phyloP scores from a whole-genome alignment of 2,113 vertebrate genomes.

The Suncus etruscus region DNA sequence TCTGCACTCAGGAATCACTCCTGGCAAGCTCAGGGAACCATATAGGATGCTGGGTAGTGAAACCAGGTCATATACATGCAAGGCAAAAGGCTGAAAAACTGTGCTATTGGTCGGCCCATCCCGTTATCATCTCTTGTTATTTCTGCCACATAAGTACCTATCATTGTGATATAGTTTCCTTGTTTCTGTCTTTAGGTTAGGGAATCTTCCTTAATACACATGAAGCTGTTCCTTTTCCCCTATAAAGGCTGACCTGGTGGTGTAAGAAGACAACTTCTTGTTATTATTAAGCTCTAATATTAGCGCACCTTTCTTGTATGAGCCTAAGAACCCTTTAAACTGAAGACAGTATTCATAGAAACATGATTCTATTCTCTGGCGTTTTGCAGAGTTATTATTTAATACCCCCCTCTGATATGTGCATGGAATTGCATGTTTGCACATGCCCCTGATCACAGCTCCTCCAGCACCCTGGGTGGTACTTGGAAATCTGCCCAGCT shows the following conservation, averaged over 20 bases:
- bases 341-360: background rate
- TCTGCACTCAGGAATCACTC: too few species aligned
- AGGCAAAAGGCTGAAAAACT: too few species aligned
- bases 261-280: background rate
- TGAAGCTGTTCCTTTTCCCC: background rate
- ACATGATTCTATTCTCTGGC: conserved; percentile 6
- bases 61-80: too few species aligned
- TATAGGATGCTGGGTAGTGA: too few species aligned
- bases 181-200: background rate
- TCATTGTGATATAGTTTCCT: background rate
- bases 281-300: background rate
- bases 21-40: too few species aligned
- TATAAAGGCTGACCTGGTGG: background rate
- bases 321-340: background rate
- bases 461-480: conserved; percentile 76
- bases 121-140: too few species aligned
- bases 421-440: conserved; percentile 58
- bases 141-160: background rate
- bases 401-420: conserved; percentile 40
- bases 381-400: conserved; percentile 27
- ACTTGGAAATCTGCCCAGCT: conserved; percentile 82
- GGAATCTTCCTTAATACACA: background rate
- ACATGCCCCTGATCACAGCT: conserved; percentile 66
- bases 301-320: background rate
- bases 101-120: background rate